phyloP scores from a whole-genome alignment of 2,113 vertebrate species.

The Baryphthengus martii region DNA sequence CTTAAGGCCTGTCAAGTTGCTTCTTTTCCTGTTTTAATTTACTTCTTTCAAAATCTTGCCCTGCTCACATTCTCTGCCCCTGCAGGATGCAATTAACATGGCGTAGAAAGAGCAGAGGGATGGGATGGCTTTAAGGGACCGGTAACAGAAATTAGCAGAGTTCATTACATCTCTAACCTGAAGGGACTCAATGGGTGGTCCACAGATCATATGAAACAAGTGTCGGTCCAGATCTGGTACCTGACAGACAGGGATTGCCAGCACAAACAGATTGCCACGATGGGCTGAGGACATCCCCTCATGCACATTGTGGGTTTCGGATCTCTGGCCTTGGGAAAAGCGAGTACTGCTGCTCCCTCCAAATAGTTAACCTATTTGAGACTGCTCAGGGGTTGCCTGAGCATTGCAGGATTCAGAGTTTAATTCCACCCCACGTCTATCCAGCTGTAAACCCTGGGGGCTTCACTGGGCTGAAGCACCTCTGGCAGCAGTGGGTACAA shows the following conservation, averaged over 20 bases:
- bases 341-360: background rate
- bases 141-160: background rate
- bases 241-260: background rate
- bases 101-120: background rate
- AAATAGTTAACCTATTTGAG: background rate
- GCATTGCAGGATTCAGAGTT: background rate
- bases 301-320: background rate
- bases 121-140: background rate
- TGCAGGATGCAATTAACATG: background rate
- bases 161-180: background rate
- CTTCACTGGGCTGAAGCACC: background rate
- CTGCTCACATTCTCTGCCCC: background rate
- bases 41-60: background rate
- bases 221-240: background rate
- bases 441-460: background rate
- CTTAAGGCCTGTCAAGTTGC: background rate
- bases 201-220: background rate
- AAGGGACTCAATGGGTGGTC: background rate
- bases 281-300: background rate
- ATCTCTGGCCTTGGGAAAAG: background rate
- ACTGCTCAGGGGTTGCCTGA: background rate
- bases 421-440: rapidly evolving
- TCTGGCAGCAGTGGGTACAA: background rate
- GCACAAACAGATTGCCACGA: background rate
- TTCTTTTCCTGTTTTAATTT: constrained; percentile 39